phyloP scores from a whole-genome alignment of 2,888 invertebrate genomes.

The Branchipolynoe longqiensis region DNA sequence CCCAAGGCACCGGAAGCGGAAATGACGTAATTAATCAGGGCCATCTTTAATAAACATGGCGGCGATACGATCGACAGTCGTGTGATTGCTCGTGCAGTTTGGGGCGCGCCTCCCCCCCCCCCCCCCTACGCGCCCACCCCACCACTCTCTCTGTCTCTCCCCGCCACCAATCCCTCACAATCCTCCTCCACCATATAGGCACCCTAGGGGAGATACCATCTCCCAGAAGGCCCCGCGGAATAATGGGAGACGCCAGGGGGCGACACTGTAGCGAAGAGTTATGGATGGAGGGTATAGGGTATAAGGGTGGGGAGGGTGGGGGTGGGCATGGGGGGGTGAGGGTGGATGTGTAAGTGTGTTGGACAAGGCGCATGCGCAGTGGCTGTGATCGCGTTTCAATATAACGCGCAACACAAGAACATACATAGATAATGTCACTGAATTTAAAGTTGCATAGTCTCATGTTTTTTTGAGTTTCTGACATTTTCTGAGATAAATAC shows the following conservation, averaged over 20 bases:
- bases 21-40: constrained; percentile 46
- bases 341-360: neutral
- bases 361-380: too few relatives aligned
- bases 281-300: neutral
- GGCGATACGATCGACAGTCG: constrained; percentile 34
- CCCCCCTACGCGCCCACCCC: neutral
- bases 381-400: too few relatives aligned
- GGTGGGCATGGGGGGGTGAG: neutral
- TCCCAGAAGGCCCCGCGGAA: neutral
- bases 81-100: constrained; percentile 20
- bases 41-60: constrained; percentile 49
- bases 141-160: neutral
- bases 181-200: neutral
- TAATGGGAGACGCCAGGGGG: constrained; percentile 45
- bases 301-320: neutral
- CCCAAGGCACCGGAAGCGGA: constrained; percentile 35
- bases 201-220: constrained; percentile 37
- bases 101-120: neutral
- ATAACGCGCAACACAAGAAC: too few relatives aligned
- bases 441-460: too few relatives aligned
- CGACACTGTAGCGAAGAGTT: neutral
- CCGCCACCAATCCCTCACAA: neutral
- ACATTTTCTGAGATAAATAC: too few relatives aligned
- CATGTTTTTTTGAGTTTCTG: too few relatives aligned
- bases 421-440: too few relatives aligned